Percentiles rank a stretch among this genome's conserved stretches.
phyloP scores from a whole-genome alignment of 2,888 invertebrate species.

The Ochropleura plecta region DNA sequence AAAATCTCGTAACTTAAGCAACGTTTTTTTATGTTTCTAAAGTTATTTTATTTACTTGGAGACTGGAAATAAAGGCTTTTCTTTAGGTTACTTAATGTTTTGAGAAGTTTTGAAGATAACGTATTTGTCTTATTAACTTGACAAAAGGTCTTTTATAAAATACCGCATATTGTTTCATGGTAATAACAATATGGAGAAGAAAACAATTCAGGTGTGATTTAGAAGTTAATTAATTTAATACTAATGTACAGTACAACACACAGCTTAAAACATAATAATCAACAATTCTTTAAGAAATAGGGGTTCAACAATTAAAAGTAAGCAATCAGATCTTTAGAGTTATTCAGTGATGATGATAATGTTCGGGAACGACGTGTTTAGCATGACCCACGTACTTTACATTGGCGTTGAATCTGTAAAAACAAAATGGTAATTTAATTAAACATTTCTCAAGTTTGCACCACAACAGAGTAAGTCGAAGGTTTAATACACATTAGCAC shows the following conservation, averaged over 20 bases:
- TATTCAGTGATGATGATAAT: slow-evolving; percentile 60
- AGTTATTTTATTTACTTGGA: no score
- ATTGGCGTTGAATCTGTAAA: slow-evolving; percentile 74
- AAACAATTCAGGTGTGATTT: not conserved
- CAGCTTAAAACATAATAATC: slow-evolving; percentile 11
- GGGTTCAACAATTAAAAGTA: slow-evolving; percentile 27
- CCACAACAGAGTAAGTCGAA: not conserved
- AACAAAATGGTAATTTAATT: not conserved
- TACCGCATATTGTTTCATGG: not conserved
- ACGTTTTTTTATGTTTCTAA: not conserved
- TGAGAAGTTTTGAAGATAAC: no score
- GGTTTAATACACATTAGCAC: not conserved
- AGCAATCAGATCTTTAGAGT: slow-evolving; percentile 1
- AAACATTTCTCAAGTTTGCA: no score
- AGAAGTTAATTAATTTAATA: slow-evolving; percentile 12
- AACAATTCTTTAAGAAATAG: slow-evolving; percentile 17
- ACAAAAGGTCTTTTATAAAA: no score
- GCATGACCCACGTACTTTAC: slow-evolving; percentile 68
- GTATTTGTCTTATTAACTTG: no score
- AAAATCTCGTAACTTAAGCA: not conserved
- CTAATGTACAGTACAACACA: slow-evolving; percentile 38
- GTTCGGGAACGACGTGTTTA: slow-evolving; percentile 62
- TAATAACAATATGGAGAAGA: not conserved
- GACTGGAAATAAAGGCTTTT: no score
- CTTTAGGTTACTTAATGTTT: no score